Percentiles rank a stretch among this genome's conserved stretches.
phyloP scores from a whole-genome alignment of 2,797 vertebrate species.

The Cichlasoma orientale region DNA sequence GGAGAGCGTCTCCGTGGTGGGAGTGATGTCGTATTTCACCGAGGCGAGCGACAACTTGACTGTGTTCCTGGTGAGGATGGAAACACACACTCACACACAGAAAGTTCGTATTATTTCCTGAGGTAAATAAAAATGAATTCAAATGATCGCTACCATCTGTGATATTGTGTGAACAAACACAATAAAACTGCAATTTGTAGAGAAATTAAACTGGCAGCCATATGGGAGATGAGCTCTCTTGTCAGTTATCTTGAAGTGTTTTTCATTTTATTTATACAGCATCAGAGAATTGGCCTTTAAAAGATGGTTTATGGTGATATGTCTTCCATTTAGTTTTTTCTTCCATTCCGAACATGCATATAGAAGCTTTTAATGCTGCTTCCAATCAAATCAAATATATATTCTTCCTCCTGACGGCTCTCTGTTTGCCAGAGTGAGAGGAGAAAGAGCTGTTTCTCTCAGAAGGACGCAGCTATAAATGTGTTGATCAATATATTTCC shows the following conservation, averaged over 20 bases:
- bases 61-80: conserved; percentile 86
- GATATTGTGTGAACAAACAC: conserved; percentile 6
- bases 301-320: not conserved
- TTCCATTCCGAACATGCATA: not conserved
- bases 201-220: conserved; percentile 15
- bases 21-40: conserved; percentile 84
- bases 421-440: not conserved
- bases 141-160: conserved; percentile 19
- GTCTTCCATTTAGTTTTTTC: not conserved
- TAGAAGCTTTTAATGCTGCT: not conserved
- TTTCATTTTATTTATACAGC: not conserved
- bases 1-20: conserved; percentile 88
- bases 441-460: not conserved
- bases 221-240: not conserved
- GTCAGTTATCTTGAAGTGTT: conserved; percentile 4
- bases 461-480: not conserved
- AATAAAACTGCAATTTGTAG: conserved; percentile 13
- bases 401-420: not conserved
- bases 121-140: not conserved
- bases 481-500: not conserved
- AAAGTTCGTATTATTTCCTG: not conserved
- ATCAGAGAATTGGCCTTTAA: not conserved
- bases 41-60: conserved; percentile 35
- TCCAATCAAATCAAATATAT: conserved; percentile 1
- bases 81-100: not conserved